Conservation (phyloP, 2,888 invertebrate genomes). For the Heliconius ethilla region DNA sequence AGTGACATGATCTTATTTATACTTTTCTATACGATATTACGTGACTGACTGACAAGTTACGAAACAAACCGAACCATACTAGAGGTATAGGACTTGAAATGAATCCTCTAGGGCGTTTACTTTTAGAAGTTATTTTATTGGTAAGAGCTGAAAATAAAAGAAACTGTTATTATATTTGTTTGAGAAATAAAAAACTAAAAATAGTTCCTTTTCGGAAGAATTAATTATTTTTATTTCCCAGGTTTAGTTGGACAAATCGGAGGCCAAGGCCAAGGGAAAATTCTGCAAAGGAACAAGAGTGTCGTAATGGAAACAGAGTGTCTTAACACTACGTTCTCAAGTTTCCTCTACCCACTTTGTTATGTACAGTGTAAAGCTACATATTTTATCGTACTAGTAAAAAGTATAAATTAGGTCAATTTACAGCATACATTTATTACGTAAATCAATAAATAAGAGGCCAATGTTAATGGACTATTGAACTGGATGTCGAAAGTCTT, state of each 20-base stretch:
- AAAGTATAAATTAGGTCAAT: not conserved
- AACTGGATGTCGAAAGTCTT: constrained; percentile 1
- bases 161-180: not conserved
- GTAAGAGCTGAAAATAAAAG: not conserved
- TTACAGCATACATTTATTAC: not conserved
- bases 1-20: constrained; percentile 2
- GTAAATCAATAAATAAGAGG: not conserved
- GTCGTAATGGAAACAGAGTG: too few species aligned
- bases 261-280: too few species aligned
- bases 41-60: not conserved
- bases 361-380: too few species aligned
- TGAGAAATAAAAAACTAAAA: not conserved
- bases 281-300: too few species aligned
- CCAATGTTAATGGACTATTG: constrained; percentile 1
- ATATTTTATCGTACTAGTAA: too few species aligned
- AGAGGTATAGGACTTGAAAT: not conserved
- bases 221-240: not conserved
- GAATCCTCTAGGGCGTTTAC: not conserved
- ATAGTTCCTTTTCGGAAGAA: too few species aligned
- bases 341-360: too few species aligned
- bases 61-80: not conserved
- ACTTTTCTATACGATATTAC: not conserved
- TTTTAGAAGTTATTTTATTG: not conserved
- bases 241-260: not conserved
- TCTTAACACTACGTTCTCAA: too few species aligned